Evolutionary conservation across 2,888 invertebrate genomes (phyloP), one percentile per base, ranked within the genome.

Genomic region (Chalcis sispes): DNA sequence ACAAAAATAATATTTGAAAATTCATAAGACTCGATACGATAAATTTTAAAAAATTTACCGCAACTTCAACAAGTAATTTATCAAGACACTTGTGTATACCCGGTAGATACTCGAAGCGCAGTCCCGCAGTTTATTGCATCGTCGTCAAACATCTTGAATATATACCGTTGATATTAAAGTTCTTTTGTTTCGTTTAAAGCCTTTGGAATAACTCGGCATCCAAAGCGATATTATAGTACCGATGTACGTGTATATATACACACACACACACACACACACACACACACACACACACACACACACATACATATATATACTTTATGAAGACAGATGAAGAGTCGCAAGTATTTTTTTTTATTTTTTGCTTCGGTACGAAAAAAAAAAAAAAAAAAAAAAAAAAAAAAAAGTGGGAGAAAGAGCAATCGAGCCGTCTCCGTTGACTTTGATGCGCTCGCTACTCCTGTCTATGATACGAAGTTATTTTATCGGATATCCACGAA

Each of bases 401-500:
- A 46, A 15, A 15, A 3, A 46, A 15, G 32, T 65, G 10, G 15
- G 64, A 23, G 52, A 15, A 67, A 61, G 61, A 65, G 23, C 73
- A 67, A 67, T 73, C 32, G 52, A 52, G 36, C n/a, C 46, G 18
- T 27, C 23, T 27, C n/a, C 32, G 54, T 46, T 59, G 54, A 71
- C 71, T 71, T 62, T 65, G 58, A 65, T 71, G 40, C 61, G 32
- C 32, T 0, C 29, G 5, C 27, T 4, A 15, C 54, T 56, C 10
- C 10, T 64, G 52, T 56, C 61, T 18, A 20, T 62, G 52, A 42
- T 62, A 62, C 62, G 52, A 71, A 71, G 52, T 71, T 67, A 54
- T 74, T 61, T 7, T 42, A 70, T 64, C 48, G 58, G 36, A 70
- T 70, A 70, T 59, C 40, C 50, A 46, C 59, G 50, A 74, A 74